Evolutionary conservation across 2,888 invertebrate genomes (phyloP).

Genomic region (Eupithecia exiguata): DNA sequence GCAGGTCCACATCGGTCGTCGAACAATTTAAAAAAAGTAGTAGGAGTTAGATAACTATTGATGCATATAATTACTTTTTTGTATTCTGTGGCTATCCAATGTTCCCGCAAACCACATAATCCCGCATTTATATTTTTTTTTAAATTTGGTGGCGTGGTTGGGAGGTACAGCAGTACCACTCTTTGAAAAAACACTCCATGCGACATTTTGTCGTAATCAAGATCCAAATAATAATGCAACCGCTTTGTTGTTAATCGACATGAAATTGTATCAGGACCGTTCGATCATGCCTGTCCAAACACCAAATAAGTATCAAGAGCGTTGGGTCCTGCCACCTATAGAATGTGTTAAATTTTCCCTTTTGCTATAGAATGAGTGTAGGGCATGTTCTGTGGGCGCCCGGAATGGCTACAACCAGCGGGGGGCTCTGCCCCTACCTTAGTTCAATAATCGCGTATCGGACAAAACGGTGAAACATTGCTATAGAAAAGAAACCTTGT

Average conservation of each 20-base stretch:
- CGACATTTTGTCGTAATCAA: not conserved
- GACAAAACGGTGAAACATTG: constrained; percentile 31
- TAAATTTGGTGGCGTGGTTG: too few species aligned
- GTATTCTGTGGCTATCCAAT: not conserved
- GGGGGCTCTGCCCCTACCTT: constrained; percentile 64
- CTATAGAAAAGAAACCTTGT: constrained; percentile 39
- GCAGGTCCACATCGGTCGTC: too few species aligned
- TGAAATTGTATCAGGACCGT: constrained; percentile 40
- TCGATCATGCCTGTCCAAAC: constrained; percentile 64
- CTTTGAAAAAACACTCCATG: not conserved
- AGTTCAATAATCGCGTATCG: constrained; percentile 74
- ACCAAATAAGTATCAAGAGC: constrained; percentile 55
- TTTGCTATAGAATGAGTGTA: constrained; percentile 52
- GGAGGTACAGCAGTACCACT: too few species aligned
- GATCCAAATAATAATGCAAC: constrained; percentile 14
- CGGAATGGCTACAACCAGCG: constrained; percentile 58
- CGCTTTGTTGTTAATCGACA: constrained; percentile 36
- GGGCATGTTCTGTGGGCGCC: constrained; percentile 61
- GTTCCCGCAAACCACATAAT: not conserved
- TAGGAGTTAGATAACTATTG: too few species aligned
- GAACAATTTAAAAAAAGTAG: too few species aligned
- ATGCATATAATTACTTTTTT: not conserved
- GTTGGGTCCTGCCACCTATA: constrained; percentile 47
- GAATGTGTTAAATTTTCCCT: constrained; percentile 1
- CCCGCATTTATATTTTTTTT: not conserved